phyloP scores from a whole-genome alignment of 2,888 invertebrate genomes.

The Rhorus exstirpatorius region DNA sequence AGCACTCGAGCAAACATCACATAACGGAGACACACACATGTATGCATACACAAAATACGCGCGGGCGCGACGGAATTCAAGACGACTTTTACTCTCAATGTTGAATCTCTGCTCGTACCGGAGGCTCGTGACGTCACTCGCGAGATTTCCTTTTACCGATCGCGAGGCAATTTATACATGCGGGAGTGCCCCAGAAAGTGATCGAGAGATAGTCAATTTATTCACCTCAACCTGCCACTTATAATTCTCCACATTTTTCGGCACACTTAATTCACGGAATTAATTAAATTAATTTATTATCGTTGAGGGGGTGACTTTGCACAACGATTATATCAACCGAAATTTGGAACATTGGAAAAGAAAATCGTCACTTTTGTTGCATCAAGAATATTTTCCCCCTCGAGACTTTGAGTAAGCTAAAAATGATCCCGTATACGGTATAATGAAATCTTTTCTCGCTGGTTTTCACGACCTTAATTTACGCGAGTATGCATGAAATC shows the following conservation, averaged over 20 bases:
- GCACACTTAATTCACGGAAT: background rate
- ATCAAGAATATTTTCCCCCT: no score
- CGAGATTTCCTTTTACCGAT: constrained; percentile 55
- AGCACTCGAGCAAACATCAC: constrained; percentile 12
- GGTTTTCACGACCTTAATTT: no score
- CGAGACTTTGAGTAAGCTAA: no score
- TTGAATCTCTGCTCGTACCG: constrained; percentile 32
- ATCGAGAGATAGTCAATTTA: background rate
- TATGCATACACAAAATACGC: constrained; percentile 9
- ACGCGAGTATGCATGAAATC: no score
- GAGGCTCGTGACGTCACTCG: constrained; percentile 45
- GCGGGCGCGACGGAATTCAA: constrained; percentile 42
- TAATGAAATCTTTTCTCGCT: no score
- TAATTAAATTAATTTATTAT: background rate
- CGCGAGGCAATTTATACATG: background rate
- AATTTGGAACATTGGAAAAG: no score
- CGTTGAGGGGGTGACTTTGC: no score
- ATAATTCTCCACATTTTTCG: background rate
- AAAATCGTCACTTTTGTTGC: no score
- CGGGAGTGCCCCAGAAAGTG: background rate
- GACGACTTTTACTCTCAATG: constrained; percentile 66
- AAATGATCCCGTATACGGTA: no score
- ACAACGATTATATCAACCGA: no score
- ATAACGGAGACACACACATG: constrained; percentile 24
- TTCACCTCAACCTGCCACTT: no score